A percentile compares a stretch with the other conserved stretches of the same genome.
phyloP scores from a whole-genome alignment of 1,140 invertebrate species.

The Copidosoma floridanum region DNA sequence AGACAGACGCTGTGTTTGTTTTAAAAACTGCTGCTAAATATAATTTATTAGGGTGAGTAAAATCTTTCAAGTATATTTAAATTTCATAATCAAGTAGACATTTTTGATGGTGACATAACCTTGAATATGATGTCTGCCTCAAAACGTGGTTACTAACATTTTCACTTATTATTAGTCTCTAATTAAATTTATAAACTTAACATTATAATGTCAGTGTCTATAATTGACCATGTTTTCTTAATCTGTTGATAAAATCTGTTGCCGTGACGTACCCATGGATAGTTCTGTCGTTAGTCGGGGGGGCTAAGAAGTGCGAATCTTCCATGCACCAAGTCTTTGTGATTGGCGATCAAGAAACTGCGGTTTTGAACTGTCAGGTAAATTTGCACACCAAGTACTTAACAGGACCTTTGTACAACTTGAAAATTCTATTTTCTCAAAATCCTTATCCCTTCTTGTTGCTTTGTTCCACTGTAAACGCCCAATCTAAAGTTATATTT shows the following conservation, averaged over 20 bases:
- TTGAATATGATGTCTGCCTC: too few relatives aligned
- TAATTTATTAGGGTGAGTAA: constrained; percentile 69
- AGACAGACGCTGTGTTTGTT: constrained; percentile 81
- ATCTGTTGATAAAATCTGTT: constrained; percentile 83
- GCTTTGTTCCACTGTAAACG: background rate
- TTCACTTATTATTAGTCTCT: too few relatives aligned
- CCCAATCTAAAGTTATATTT: constrained; percentile 73
- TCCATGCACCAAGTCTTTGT: constrained; percentile 94
- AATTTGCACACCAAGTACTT: background rate
- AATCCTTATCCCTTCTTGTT: background rate
- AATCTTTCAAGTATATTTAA: too few relatives aligned
- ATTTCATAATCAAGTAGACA: too few relatives aligned
- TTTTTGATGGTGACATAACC: too few relatives aligned
- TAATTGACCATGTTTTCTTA: too few relatives aligned
- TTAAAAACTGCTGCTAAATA: constrained; percentile 77
- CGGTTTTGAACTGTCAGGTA: constrained; percentile 49
- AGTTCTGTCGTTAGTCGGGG: constrained; percentile 80
- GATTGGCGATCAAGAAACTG: constrained; percentile 64
- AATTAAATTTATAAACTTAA: too few relatives aligned
- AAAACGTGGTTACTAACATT: too few relatives aligned
- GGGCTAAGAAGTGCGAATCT: constrained; percentile 91
- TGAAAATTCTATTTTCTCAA: too few relatives aligned
- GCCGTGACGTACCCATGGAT: constrained; percentile 89
- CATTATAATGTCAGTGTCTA: too few relatives aligned
- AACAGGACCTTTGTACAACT: background rate